Evolutionary conservation across 2,797 vertebrate genomes (phyloP), one percentile per base, ranked within the genome.

Genomic region (Gambusia yucatana): DNA sequence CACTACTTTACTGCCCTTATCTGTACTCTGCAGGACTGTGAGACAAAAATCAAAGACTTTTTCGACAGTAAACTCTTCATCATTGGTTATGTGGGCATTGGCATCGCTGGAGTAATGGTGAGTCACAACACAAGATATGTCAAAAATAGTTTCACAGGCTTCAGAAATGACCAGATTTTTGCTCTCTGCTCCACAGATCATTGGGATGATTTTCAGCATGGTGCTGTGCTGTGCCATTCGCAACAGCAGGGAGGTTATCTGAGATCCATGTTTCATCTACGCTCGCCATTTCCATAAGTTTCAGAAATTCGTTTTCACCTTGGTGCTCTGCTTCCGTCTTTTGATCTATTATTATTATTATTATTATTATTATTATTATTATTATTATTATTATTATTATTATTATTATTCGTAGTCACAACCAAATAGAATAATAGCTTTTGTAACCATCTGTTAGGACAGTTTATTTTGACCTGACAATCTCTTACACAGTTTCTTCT

Each of bases 161-260:
- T 57, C 7, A 4, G 22, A 9, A 55, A 39, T 25, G 2, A 4
- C 13, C 69, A 78, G 3, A 6, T 36, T 28, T 41, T 0, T 57
- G 1, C 59, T 82, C 82, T 67, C 20, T 22, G 75, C 39, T 76
- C 72, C 9, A 79, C 94, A 99, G 98, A 97, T 99, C 89, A 98
- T 99, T 69, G 98, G 98, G 88, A 99, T 99, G 98, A 96, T 99
- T 92, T 99, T 98, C 96, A 99, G 98, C 89, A 98, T 99, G 98
- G 96, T 99, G 83, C 97, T 99, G 72, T 99, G 98, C 92, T 99
- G 98, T 91, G 98, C 95, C 0, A 97, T 99, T 91, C 97, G 97
- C 81, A 98, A 97, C 95, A 97, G 96, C 80, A 96, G 96, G 88
- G 97, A 99, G 84, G 96, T 98, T 93, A 97, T 99, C 86, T 99